Evolutionary conservation across 2,113 vertebrate species (phyloP), one percentile per base, ranked within the genome.

Genomic region (Cephalopterus ornatus): DNA sequence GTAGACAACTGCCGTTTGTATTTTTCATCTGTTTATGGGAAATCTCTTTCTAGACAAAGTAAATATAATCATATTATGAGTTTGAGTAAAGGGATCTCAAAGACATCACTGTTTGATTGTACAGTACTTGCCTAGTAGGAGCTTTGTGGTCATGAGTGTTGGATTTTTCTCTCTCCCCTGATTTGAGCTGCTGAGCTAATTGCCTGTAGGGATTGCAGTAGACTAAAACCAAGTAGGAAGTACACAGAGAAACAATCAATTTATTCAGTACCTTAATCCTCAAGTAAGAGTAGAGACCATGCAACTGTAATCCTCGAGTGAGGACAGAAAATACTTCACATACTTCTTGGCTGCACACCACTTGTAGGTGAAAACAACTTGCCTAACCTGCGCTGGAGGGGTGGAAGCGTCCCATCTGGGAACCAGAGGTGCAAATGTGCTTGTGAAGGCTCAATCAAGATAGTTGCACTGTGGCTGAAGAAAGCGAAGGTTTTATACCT

Each of bases 181-280:
- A 53, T 41, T 59, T 59, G 80, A 96, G 58, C 82, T 84, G 76
- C 87, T 86, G 75, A 93, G 78, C 78, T 85, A 83, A 83, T 53
- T 75, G 58, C 84, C 79, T 82, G 63, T 46, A 86, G 66, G 85
- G 82, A 87, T 70, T 94, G 88, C 76, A 72, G 42, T 18, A 68
- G 93, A 65, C 65, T 88, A 91, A 91, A 94, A 50, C 72, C 23
- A 18, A 47, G 44, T 20, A 81, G 89, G 26, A 80, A 81, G 28
- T 56, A 59, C 66, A 79, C 35, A 58, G 68, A 44, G 73, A 30
- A 93, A 92, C 91, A 95, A 89, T 93, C 41, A 15, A 21, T 80
- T 92, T 86, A 90, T 92, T 94, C 82, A 95, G 72, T 88, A 92
- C 68, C 56, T 77, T 96, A 90, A 80, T 96, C 73, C 76, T 27